Evolutionary conservation across 1,140 invertebrate genomes (phyloP), one percentile per base, ranked within the genome.

Genomic region (Eriocheir sinensis): DNA sequence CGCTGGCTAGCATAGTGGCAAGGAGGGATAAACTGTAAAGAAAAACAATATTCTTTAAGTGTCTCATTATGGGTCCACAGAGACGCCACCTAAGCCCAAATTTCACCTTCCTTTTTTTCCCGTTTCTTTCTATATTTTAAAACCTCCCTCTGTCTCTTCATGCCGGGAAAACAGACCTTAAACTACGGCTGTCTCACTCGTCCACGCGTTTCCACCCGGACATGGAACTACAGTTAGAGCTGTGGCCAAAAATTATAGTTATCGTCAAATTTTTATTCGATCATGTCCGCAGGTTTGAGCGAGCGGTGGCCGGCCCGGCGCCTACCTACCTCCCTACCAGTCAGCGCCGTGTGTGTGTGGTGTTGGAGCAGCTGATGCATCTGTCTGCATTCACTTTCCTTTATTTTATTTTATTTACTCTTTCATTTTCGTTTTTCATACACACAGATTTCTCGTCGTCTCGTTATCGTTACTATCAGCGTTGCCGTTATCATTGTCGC

Each of bases 41-140:
- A n/a, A n/a, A 72, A n/a, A 72, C 21, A 72, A 72, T 72, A 72
- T 72, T n/a, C n/a, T n/a, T n/a, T 72, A 72, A 72, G 60, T 72
- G 21, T 21, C 60, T 72, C n/a, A n/a, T 72, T 2, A 72, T 72
- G n/a, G 27, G 27, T 72, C 60, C 60, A n/a, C 60, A 21, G 2
- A n/a, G 60, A 4, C 60, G 60, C 21, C 60, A 72, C 60, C 60
- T 72, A 21, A 72, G 12, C 60, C 60, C 60, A 27, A n/a, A 72
- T n/a, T 72, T n/a, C 27, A 72, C 60, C 60, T n/a, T n/a, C 60
- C 60, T 8, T 72, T n/a, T 72, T n/a, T 53, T 53, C 48, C 48
- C 21, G 48, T 12, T 1, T 53, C 48, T 21, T 21, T 3, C 48
- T 21, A 0, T 53, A 21, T 9, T 21, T 53, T n/a, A n/a, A n/a